phyloP scores from a whole-genome alignment of 1,140 invertebrate genomes.

The Bilobella aurantiaca region DNA sequence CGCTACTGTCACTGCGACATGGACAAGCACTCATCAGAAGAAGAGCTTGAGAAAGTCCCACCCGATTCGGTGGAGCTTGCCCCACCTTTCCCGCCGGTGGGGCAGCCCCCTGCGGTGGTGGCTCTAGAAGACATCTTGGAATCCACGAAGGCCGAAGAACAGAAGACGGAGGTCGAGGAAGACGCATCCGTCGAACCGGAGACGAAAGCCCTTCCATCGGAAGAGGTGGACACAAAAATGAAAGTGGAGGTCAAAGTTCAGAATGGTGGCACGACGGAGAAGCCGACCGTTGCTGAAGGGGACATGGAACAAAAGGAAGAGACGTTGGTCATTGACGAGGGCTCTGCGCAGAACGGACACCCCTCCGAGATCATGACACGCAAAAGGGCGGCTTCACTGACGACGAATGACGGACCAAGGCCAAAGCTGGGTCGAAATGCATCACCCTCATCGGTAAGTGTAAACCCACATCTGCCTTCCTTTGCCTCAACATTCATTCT shows the following conservation, averaged over 20 bases:
- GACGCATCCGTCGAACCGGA: too few relatives aligned
- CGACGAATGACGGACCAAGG: conserved; percentile 24
- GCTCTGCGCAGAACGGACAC: neutral
- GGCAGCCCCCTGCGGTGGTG: too few relatives aligned
- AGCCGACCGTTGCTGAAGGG: conserved; percentile 13
- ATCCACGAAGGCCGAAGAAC: too few relatives aligned
- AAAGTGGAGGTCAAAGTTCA: too few relatives aligned
- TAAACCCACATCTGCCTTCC: too few relatives aligned
- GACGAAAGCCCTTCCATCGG: too few relatives aligned
- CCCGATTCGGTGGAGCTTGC: neutral
- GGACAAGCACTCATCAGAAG: neutral
- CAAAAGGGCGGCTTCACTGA: conserved; percentile 27
- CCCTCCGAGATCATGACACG: conserved; percentile 9
- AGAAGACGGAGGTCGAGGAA: too few relatives aligned
- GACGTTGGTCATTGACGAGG: neutral
- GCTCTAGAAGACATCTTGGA: too few relatives aligned
- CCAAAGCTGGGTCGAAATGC: conserved; percentile 26
- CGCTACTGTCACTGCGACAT: neutral
- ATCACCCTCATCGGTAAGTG: conserved; percentile 15
- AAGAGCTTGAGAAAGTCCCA: neutral
- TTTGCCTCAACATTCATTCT: too few relatives aligned
- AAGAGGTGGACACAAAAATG: too few relatives aligned
- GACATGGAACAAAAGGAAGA: conserved; percentile 17
- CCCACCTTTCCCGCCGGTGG: too few relatives aligned
- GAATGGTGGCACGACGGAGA: too few relatives aligned